Evolutionary conservation across 2,888 invertebrate species (phyloP).

Genomic region (Dione vanillae): DNA sequence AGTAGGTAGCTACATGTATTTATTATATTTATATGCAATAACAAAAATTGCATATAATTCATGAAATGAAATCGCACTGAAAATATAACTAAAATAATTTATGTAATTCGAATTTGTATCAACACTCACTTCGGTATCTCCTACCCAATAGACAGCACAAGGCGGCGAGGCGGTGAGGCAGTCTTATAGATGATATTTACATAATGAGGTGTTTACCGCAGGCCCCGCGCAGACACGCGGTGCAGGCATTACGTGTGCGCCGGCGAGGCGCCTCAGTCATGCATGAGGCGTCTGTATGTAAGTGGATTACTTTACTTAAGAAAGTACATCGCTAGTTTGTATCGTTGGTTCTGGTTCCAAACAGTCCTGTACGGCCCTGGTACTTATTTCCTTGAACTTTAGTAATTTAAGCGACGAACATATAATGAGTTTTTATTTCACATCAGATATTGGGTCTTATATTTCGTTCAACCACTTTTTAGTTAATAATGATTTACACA

Average conservation of each 20-base stretch:
- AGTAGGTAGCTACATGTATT: not conserved
- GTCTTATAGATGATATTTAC: not conserved
- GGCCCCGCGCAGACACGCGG: not conserved
- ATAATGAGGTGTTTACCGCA: constrained; percentile 21
- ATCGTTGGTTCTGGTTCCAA: not conserved
- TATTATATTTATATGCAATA: no score
- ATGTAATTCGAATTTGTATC: no score
- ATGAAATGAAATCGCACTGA: no score
- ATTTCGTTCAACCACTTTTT: no score
- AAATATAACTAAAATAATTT: no score
- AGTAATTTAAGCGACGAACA: not conserved
- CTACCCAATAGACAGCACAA: no score
- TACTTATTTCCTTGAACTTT: not conserved
- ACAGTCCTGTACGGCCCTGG: not conserved
- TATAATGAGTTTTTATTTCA: not conserved
- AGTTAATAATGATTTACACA: no score
- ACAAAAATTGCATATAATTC: no score
- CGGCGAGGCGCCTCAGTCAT: constrained; percentile 19
- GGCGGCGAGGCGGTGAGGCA: no score
- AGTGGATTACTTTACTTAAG: constrained; percentile 15
- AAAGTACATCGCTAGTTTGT: not conserved
- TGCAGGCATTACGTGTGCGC: not conserved
- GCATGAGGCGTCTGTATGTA: constrained; percentile 29
- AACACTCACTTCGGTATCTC: no score
- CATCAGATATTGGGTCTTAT: not conserved